These are phyloP conservation scores for Thripadectes ignobilis DNA, from an alignment of 2,797 vertebrate species.

Conservation along the genomic window DNA sequence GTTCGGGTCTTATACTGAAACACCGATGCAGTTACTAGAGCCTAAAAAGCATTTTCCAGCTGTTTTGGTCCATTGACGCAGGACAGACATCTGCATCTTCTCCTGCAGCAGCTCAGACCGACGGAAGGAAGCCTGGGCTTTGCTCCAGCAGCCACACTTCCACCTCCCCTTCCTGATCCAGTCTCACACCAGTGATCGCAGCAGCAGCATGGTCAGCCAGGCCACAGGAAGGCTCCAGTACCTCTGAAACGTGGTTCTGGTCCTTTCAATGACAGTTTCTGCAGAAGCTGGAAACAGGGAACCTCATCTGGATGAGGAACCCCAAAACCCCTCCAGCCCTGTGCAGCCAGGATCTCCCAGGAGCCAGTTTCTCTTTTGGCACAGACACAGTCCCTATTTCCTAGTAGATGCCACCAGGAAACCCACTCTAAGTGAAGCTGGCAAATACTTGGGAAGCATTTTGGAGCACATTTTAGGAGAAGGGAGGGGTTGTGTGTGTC, in stretches of 20 bases:
- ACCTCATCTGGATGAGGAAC: neutral
- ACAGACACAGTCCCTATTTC: neutral
- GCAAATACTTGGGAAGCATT: neutral
- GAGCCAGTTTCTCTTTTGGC: neutral
- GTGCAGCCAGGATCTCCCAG: fast-evolving
- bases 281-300: neutral
- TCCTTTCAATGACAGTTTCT: neutral
- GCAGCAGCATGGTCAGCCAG: neutral
- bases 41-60: neutral
- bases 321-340: neutral
- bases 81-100: neutral
- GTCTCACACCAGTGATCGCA: neutral
- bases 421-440: neutral
- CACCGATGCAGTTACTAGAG: neutral
- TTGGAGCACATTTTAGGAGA: neutral
- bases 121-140: neutral
- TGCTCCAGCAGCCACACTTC: neutral
- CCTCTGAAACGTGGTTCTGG: neutral
- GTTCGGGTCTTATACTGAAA: neutral
- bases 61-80: neutral
- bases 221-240: neutral
- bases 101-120: neutral
- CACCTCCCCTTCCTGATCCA: neutral
- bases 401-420: neutral
- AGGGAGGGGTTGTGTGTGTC: fast-evolving